Conservation (phyloP, 2,888 invertebrate species). For the Eupithecia pulchellata region DNA sequence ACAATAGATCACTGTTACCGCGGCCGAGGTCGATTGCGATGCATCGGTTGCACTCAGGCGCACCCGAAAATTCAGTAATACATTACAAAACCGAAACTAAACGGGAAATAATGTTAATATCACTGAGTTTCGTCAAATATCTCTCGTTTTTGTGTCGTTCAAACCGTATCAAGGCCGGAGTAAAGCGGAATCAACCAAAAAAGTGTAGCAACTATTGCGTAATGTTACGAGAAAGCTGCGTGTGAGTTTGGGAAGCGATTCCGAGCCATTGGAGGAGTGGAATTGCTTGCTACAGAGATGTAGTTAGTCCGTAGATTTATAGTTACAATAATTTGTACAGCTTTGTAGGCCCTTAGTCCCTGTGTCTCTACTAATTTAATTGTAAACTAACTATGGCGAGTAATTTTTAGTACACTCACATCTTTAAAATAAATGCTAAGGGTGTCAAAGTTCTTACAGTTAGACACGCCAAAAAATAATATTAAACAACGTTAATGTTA, state of each 20-base stretch:
- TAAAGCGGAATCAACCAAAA: conserved; percentile 66
- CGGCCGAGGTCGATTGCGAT: conserved; percentile 46
- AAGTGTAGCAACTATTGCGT: conserved; percentile 71
- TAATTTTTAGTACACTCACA: background rate
- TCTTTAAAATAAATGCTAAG: background rate
- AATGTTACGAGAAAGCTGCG: conserved; percentile 68
- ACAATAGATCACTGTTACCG: conserved; percentile 37
- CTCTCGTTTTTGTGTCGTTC: conserved; percentile 65
- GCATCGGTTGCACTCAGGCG: conserved; percentile 41
- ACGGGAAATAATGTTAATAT: conserved; percentile 62
- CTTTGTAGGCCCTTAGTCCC: background rate
- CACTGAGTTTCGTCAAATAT: conserved; percentile 67
- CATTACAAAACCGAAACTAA: conserved; percentile 67
- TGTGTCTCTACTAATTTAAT: background rate
- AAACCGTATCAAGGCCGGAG: conserved; percentile 70
- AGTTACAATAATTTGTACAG: background rate
- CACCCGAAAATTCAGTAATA: conserved; percentile 41
- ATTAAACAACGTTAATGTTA: background rate
- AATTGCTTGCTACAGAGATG: conserved; percentile 43
- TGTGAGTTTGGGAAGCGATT: conserved; percentile 59
- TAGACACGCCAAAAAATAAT: background rate
- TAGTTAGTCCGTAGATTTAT: conserved; percentile 1
- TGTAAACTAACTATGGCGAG: too few species aligned
- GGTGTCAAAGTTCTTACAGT: background rate
- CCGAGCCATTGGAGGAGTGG: conserved; percentile 46